A percentile compares a stretch with the other conserved stretches of the same genome.
Conservation (phyloP, 2,797 vertebrate species). For the Cetoscarus ocellatus region DNA sequence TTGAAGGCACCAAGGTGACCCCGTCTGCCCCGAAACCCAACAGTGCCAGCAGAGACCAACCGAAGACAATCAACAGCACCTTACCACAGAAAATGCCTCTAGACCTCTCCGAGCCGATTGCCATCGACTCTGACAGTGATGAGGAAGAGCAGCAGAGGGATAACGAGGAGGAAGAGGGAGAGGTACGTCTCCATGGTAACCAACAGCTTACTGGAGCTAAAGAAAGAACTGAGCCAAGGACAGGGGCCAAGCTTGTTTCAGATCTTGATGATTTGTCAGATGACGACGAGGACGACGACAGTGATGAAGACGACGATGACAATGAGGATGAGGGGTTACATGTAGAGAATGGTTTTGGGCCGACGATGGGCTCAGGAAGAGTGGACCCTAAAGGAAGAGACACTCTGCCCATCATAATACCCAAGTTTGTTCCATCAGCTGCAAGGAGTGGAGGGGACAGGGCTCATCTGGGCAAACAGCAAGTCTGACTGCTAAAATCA, state of each 20-base stretch:
- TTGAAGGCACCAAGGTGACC: slow-evolving; percentile 24
- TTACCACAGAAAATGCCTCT: slow-evolving; percentile 79
- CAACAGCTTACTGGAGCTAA: slow-evolving; percentile 34
- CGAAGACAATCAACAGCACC: slow-evolving; percentile 89
- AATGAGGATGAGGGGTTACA: slow-evolving; percentile 84
- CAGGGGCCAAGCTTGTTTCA: slow-evolving; percentile 70
- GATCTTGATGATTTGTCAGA: slow-evolving; percentile 87
- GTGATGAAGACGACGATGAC: slow-evolving; percentile 38
- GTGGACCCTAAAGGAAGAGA: slow-evolving; percentile 86
- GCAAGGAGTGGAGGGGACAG: slow-evolving; percentile 84
- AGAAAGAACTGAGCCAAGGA: slow-evolving; percentile 47
- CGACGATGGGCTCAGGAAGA: slow-evolving; percentile 74
- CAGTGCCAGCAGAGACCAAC: slow-evolving; percentile 79
- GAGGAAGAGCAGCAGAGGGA: slow-evolving; percentile 68
- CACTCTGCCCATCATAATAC: slow-evolving; percentile 85
- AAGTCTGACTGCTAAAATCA: slow-evolving; percentile 78
- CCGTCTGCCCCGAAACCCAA: slow-evolving; percentile 44
- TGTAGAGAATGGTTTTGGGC: slow-evolving; percentile 88
- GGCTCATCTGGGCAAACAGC: slow-evolving; percentile 89
- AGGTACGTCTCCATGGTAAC: slow-evolving; percentile 61
- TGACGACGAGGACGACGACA: slow-evolving; percentile 40
- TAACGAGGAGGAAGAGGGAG: slow-evolving; percentile 73
- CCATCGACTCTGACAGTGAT: slow-evolving; percentile 85
- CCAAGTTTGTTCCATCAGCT: slow-evolving; percentile 89
- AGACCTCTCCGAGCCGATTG: slow-evolving; percentile 80